phyloP scores from a whole-genome alignment of 2,797 vertebrate species.

The Triplophysa bombifrons region DNA sequence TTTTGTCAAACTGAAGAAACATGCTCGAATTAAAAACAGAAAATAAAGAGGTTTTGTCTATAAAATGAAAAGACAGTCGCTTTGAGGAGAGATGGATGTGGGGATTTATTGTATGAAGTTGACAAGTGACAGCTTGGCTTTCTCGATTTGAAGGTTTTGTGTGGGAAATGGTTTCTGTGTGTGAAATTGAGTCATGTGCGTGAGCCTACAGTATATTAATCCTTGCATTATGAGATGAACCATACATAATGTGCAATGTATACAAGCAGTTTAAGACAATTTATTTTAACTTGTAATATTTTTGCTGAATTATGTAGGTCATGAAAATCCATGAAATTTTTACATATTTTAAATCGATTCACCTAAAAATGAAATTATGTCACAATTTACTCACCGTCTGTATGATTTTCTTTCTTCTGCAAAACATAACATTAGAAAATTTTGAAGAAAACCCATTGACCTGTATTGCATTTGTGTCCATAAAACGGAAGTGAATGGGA shows the following conservation, averaged over 20 bases:
- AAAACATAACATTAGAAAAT: too few species aligned
- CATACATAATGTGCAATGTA: not conserved
- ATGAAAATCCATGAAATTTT: not conserved
- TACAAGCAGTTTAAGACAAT: not conserved
- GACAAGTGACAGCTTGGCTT: not conserved
- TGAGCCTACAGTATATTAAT: constrained; percentile 1
- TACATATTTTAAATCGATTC: not conserved
- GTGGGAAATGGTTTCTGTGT: not conserved
- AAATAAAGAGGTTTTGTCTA: constrained; percentile 57
- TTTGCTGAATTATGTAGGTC: not conserved
- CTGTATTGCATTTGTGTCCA: too few species aligned
- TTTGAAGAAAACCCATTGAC: too few species aligned
- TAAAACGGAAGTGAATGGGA: too few species aligned
- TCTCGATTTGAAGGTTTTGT: not conserved
- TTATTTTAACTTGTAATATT: not conserved
- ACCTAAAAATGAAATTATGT: too few species aligned
- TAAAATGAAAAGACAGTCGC: constrained; percentile 8
- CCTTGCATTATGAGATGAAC: not conserved
- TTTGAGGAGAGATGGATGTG: constrained; percentile 5
- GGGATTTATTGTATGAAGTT: not conserved
- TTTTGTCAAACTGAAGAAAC: constrained; percentile 52
- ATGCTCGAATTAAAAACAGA: constrained; percentile 38
- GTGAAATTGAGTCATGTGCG: not conserved
- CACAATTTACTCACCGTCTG: too few species aligned
- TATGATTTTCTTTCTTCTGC: too few species aligned